phyloP scores from a whole-genome alignment of 64 coral and sea anemone genomes.

The Stylophora pistillata region DNA sequence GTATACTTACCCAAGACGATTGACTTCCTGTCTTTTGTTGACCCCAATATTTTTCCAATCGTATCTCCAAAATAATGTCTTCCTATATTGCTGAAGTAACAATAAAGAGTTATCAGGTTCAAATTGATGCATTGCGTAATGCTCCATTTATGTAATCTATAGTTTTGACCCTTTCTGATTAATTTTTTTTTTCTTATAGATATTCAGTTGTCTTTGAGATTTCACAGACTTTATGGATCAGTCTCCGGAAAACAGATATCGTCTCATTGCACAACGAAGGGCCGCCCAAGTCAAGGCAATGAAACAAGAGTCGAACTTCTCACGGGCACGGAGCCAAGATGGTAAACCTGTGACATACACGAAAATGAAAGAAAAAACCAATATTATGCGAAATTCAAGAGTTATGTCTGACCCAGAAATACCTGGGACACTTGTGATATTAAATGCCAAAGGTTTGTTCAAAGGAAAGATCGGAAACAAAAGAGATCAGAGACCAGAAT shows the following conservation, averaged over 20 bases:
- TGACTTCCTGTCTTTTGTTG: neutral
- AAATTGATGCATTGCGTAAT: neutral
- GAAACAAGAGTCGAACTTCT: neutral
- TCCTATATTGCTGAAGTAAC: neutral
- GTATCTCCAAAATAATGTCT: neutral
- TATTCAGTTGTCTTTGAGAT: no score
- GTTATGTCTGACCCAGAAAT: constrained; percentile 39
- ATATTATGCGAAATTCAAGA: neutral
- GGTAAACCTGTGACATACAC: constrained; percentile 18
- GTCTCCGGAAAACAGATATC: neutral
- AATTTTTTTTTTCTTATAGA: no score
- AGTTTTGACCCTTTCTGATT: neutral
- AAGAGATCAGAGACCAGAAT: neutral
- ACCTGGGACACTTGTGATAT: constrained; percentile 11
- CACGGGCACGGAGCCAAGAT: constrained; percentile 27
- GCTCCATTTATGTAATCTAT: neutral
- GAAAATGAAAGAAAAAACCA: constrained; percentile 17
- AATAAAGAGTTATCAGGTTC: neutral
- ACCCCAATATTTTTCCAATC: neutral
- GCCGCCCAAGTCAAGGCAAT: neutral
- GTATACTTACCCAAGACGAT: neutral
- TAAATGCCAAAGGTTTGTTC: constrained; percentile 46
- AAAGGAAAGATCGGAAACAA: constrained; percentile 2
- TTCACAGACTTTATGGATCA: neutral
- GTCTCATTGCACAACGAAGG: neutral